A percentile compares a stretch with the other conserved stretches of the same genome.
Evolutionary conservation across 2,113 vertebrate species (phyloP).

Genomic region (Corydoras sp.): DNA sequence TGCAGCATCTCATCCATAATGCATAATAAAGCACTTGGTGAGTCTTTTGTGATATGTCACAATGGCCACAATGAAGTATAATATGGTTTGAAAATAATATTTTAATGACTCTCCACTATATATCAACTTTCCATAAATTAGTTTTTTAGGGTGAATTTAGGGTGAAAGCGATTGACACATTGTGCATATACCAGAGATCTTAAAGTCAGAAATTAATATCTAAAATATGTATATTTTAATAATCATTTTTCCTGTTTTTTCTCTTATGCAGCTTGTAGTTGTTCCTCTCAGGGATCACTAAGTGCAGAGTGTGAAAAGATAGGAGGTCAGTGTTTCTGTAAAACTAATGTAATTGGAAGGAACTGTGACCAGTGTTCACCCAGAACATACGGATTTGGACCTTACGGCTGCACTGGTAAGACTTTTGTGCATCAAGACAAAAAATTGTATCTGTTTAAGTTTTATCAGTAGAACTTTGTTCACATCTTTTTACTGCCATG

Average conservation of each 20-base stretch:
- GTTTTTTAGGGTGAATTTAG: too few species aligned
- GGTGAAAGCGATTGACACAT: too few species aligned
- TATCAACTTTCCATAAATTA: too few species aligned
- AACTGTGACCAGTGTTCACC: constrained; percentile 72
- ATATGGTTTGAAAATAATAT: too few species aligned
- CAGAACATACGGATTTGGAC: constrained; percentile 73
- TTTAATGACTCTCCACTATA: too few species aligned
- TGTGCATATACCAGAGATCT: too few species aligned
- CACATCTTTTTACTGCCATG: neutral
- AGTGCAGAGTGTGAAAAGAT: constrained; percentile 72
- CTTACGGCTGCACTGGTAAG: constrained; percentile 71
- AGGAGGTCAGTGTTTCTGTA: constrained; percentile 78
- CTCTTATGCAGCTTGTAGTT: constrained; percentile 70
- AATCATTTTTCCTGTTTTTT: neutral
- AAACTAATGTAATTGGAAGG: constrained; percentile 69
- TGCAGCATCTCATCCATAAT: constrained; percentile 78
- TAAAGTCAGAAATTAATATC: neutral
- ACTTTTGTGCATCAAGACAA: too few species aligned
- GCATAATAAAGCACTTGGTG: constrained; percentile 70
- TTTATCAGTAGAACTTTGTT: neutral
- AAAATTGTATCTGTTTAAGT: neutral
- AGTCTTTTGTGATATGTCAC: constrained; percentile 47
- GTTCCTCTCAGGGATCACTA: constrained; percentile 76
- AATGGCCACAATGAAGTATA: too few species aligned
- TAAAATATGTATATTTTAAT: neutral